Evolutionary conservation across 1,140 invertebrate genomes (phyloP).

Genomic region (Aplysia californica): DNA sequence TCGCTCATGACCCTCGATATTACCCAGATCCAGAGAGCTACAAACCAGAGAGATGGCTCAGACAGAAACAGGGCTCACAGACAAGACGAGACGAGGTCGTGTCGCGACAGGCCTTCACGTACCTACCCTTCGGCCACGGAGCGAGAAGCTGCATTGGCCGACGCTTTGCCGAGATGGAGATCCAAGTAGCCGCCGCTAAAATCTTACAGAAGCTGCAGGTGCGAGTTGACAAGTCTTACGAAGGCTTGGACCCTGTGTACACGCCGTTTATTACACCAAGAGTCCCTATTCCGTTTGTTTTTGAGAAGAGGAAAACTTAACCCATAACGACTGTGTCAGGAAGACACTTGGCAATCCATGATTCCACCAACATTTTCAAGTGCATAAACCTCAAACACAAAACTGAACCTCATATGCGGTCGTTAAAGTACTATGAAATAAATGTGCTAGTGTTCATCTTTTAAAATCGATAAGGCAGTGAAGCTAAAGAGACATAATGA

Average conservation of each 20-base stretch:
- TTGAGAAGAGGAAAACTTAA: background rate
- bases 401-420: too few species aligned
- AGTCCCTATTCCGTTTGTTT: background rate
- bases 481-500: too few species aligned
- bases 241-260: conserved; percentile 2
- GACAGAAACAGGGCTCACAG: background rate
- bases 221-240: background rate
- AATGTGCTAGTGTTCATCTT: too few species aligned
- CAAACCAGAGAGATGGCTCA: conserved; percentile 7
- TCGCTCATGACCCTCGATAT: background rate
- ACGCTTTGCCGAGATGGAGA: conserved; percentile 87
- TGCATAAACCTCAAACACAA: too few species aligned
- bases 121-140: conserved; percentile 88
- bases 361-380: too few species aligned
- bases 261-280: conserved; percentile 15
- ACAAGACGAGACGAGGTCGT: background rate
- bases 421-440: too few species aligned
- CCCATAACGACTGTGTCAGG: too few species aligned
- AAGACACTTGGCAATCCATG: too few species aligned
- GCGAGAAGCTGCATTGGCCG: conserved; percentile 87
- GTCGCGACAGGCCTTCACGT: background rate
- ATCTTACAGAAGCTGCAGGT: conserved; percentile 64
- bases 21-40: background rate
- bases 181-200: conserved; percentile 79
- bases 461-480: too few species aligned